Evolutionary conservation across 1,140 invertebrate species (phyloP), one percentile per base, ranked within the genome.

Genomic region (Batillaria attramentaria): DNA sequence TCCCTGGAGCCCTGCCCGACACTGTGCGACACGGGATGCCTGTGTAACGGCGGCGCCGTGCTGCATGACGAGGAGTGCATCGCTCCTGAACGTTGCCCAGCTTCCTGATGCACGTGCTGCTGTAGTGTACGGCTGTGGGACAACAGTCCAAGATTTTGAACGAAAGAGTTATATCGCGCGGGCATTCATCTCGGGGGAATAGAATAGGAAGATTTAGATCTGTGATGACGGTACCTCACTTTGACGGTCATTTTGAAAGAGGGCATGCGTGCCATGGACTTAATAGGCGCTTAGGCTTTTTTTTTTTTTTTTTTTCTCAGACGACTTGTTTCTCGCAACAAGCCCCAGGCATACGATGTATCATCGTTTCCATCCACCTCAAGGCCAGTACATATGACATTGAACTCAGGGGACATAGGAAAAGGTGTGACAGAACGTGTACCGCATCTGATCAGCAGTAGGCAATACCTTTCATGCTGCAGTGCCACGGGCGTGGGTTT

Each of bases 21-120:
- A 28, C 82, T 81, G 24, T 91, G 91, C 70, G 75, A 84, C n/a
- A 79, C 86, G 0, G 90, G 88, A 18, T 91, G 91, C 77, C 80
- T 87, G 60, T 91, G 91, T 80, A 83, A 81, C 3, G 74, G 79
- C 24, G 87, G 87, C n/a, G 79, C 84, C 18, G 89, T 91, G 1
- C 86, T 88, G 73, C 87, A 89, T 60, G 84, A 87, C 28, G 86
- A 87, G 46, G 83, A 79, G 69, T 91, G 91, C 79, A 89, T 91
- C 37, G 79, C 79, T 18, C 79, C 86, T 57, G 81, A 84, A 18
- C 80, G 84, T 10, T 91, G 90, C 70, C 89, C 89, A 70, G 18
- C 16, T 35, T 28, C 54, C 6, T 78, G 54, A 66, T 35, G 3
- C 18, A 35, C 39, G 31, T 35, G 62, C 5, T 35, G 28, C n/a